Percentiles rank a stretch among this genome's conserved stretches.
phyloP scores from a whole-genome alignment of 1,140 invertebrate species.

The Zaprionus davidi region DNA sequence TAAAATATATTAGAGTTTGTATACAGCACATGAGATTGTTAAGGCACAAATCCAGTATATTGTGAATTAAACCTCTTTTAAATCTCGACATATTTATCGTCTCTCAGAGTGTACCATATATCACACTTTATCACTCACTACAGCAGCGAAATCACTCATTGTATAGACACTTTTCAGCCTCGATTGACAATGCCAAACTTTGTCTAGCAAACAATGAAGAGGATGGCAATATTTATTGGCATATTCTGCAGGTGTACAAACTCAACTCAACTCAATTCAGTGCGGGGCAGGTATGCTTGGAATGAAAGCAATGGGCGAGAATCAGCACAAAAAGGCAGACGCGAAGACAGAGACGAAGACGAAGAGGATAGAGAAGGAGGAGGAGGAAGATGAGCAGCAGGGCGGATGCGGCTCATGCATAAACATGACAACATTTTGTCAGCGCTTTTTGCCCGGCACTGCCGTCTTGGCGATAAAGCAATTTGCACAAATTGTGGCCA shows the following conservation, averaged over 20 bases:
- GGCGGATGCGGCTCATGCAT: conserved; percentile 55
- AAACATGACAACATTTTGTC: conserved; percentile 73
- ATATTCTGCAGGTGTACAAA: conserved; percentile 1
- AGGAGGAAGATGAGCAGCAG: background rate
- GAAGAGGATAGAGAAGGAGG: too few relatives aligned
- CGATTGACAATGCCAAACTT: background rate
- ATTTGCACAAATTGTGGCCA: conserved; percentile 65
- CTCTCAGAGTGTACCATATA: background rate
- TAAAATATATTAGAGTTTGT: too few relatives aligned
- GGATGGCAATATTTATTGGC: background rate
- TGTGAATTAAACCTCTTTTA: too few relatives aligned
- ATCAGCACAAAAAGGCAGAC: background rate
- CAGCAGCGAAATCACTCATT: background rate
- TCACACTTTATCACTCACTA: background rate
- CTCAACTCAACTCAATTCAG: background rate
- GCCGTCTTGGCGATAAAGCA: conserved; percentile 48
- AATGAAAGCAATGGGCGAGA: background rate
- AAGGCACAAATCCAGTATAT: too few relatives aligned
- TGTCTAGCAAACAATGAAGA: background rate
- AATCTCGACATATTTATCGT: too few relatives aligned
- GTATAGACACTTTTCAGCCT: background rate
- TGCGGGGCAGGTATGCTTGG: background rate
- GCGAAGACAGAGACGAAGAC: background rate
- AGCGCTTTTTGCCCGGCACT: conserved; percentile 33
- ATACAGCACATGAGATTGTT: too few relatives aligned